Base-by-base conservation (phyloP, 2,113 vertebrate species). In the Odontesthes bonariensis region DNA sequence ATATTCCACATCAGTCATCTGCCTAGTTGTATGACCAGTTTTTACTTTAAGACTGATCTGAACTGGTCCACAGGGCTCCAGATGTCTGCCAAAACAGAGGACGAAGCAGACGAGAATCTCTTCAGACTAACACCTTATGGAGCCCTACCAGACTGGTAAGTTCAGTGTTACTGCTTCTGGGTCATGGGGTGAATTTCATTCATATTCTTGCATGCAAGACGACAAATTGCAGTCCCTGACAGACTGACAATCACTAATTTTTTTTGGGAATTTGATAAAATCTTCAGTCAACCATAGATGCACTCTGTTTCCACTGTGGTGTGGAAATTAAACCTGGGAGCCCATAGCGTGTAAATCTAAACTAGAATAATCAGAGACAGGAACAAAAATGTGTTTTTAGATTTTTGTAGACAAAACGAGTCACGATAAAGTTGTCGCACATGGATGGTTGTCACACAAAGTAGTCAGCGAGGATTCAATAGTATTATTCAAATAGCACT, bases 141-240 rank as follows among this genome's bases (percentile, higher is more conserved):
- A 77, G 88, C 94, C 2, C 86, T 95, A 13, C 92, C 93, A 52
- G 92, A 95, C 84, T 95, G 94, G 94, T 95, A 77, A 92, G 93
- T 68, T 62, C 12, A 27, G 8, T 9, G 38, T 23, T 27, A 27
- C 62, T 47, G 42, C 0, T 75, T 31, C 23, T 12, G 32, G 61
- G 51, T 72, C 40, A 72, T 1, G 0, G 16, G 46, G 10, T 5
- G 44, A 27, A 27, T 27, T 35, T 5, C 55, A 23, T 71, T 32
- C 9, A 31, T 62, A 68, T 67, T 0, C 10, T 58, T 69, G 16
- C 40, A 8, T 27, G 59, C 33, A 57, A 17, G 38, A 20, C 51
- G 20, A 46, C 57, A 47, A 23, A 33, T 11, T n/a, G 9, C 13
- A 49, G 3, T 27, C 19, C 46, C 20, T 8, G 44, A 46, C 16